Evolutionary conservation across 2,797 vertebrate species (phyloP), one percentile per base, ranked within the genome.

Genomic region (Crypturellus tataupa): DNA sequence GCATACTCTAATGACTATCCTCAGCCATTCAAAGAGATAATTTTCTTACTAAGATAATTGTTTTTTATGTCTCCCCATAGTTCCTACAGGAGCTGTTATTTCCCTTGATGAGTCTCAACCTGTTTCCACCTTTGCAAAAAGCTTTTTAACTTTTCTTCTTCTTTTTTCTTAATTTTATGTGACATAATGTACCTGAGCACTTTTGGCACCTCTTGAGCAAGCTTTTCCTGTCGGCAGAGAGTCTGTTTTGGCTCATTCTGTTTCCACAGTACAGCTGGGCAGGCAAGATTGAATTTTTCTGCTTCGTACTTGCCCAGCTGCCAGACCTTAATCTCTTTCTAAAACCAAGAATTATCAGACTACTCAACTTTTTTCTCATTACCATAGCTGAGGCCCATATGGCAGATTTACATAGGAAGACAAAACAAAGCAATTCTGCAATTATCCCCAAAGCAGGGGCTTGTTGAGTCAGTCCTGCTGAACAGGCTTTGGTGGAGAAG

Each of bases 391-490:
- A 85, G 79, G 63, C 87, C 90, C 95, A 96, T 97, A 96, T 96
- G 95, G 94, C 86, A 94, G 82, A 97, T 96, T 96, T 94, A 96
- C 96, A 96, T 92, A 95, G 95, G 83, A 88, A 96, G 87, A 95
- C 85, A 94, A 96, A 93, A 90, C 89, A 94, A 92, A 95, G 87
- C 72, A 85, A 69, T 95, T 95, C 90, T 71, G 85, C 87, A 90
- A 90, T 96, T 96, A 90, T 90, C 65, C 82, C 94, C 73, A 77
- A 89, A 96, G 96, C 77, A 95, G 73, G 95, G 65, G 44, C 89
- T 96, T 90, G 68, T 92, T 72, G 80, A 84, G 94, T 80, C 72
- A 81, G 80, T 84, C 82, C 78, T 51, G 33, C 11, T 73, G 72
- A 85, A 92, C 81, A 94, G 93, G 93, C 84, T 95, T 91, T 20